These are phyloP conservation scores for Gastrophryne carolinensis DNA, from an alignment of 2,797 vertebrate genomes.

Conservation along the genomic window DNA sequence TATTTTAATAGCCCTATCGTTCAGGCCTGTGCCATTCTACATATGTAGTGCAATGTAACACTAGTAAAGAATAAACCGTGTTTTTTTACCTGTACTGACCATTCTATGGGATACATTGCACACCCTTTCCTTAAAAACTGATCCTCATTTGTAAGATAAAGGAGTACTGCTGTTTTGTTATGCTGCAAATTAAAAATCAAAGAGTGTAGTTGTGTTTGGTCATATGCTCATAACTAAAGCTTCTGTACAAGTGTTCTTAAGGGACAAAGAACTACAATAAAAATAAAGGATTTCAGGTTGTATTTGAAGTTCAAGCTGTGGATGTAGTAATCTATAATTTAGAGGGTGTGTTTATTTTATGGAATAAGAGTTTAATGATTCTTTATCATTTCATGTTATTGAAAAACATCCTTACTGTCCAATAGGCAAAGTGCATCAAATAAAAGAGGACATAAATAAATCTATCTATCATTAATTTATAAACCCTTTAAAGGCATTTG, in stretches of 20 bases:
- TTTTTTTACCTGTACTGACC: no score
- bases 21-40: no score
- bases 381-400: neutral
- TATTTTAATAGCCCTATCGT: no score
- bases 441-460: neutral
- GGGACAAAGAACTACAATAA: neutral
- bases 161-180: neutral
- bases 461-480: slow-evolving; percentile 8
- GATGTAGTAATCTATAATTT: neutral
- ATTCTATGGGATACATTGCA: no score
- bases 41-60: no score
- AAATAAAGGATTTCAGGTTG: neutral
- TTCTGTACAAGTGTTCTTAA: neutral
- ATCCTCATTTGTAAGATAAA: neutral
- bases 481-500: slow-evolving; percentile 5
- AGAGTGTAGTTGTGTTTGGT: neutral
- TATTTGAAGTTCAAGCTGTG: neutral
- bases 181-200: neutral
- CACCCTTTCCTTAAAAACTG: neutral
- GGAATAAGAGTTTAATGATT: neutral
- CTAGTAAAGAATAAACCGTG: no score
- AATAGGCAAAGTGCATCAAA: neutral
- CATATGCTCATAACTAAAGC: neutral
- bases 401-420: neutral
- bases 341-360: neutral